Percentiles rank a stretch among this genome's conserved stretches.
Evolutionary conservation across 92 coral and sea anemone species (phyloP).

Genomic region (Hydrozoanthus gracilis): DNA sequence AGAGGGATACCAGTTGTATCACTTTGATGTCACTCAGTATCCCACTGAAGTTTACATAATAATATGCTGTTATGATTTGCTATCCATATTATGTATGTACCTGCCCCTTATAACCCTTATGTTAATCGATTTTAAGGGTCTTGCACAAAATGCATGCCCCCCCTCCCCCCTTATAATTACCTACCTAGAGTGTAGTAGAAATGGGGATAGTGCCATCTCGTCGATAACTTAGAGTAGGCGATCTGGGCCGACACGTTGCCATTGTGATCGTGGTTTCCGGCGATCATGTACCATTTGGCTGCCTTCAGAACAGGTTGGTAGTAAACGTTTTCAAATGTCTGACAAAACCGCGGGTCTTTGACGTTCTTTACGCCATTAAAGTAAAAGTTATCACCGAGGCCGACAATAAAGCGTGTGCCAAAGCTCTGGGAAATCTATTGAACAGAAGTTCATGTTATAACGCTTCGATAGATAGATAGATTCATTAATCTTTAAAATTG

Average conservation of each 20-base stretch:
- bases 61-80: background rate
- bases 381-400: slow-evolving; percentile 95
- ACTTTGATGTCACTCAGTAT: too few species aligned
- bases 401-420: slow-evolving; percentile 69
- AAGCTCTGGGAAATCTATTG: slow-evolving; percentile 58
- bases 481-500: too few species aligned
- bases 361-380: slow-evolving; percentile 78
- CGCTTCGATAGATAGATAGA: too few species aligned
- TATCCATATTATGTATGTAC: background rate
- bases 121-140: background rate
- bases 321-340: slow-evolving; percentile 85
- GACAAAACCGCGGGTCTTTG: slow-evolving; percentile 73
- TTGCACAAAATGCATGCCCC: background rate
- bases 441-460: background rate
- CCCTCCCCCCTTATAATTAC: background rate
- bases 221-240: slow-evolving; percentile 77
- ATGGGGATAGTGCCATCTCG: slow-evolving; percentile 88
- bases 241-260: slow-evolving; percentile 94
- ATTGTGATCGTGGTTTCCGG: slow-evolving; percentile 93
- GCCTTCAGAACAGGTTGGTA: slow-evolving; percentile 66
- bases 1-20: too few species aligned
- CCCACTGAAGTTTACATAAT: too few species aligned
- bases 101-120: background rate
- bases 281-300: slow-evolving; percentile 94
- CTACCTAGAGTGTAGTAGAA: slow-evolving; percentile 84